phyloP scores from a whole-genome alignment of 2,888 invertebrate genomes.

The Leuctra nigra region DNA sequence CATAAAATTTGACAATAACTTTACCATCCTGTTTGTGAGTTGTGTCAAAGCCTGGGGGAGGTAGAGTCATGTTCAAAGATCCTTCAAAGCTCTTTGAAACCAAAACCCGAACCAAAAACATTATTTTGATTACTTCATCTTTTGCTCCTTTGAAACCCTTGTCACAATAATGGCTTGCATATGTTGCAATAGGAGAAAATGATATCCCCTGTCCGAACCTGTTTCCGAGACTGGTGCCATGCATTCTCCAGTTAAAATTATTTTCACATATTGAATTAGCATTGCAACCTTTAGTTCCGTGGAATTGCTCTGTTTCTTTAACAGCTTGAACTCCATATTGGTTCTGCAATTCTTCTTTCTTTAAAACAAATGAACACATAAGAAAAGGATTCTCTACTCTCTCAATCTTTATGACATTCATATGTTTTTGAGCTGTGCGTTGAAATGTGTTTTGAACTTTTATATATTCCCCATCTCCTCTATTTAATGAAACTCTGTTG shows the following conservation, averaged over 20 bases:
- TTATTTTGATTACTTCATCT: no score
- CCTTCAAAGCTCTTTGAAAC: no score
- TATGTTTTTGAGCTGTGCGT: not conserved
- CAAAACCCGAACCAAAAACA: no score
- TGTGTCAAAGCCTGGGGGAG: no score
- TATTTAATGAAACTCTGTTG: not conserved
- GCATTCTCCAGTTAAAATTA: not conserved
- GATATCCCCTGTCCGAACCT: not conserved
- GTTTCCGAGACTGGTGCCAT: not conserved
- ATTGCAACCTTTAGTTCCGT: no score
- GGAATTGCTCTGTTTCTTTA: not conserved
- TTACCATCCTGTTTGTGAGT: no score
- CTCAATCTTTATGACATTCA: not conserved
- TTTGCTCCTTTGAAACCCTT: no score
- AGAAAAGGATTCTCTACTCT: slow-evolving; percentile 3
- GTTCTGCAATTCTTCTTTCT: not conserved
- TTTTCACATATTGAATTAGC: no score
- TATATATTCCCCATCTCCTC: not conserved
- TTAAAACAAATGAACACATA: not conserved
- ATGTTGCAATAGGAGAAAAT: no score
- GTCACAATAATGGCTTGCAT: no score
- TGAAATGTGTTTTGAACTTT: not conserved
- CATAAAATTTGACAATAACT: no score
- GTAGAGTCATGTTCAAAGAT: no score
- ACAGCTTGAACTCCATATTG: not conserved